These are phyloP conservation scores for Agrotis ipsilon DNA, from an alignment of 2,888 invertebrate genomes.

Conservation along the genomic window DNA sequence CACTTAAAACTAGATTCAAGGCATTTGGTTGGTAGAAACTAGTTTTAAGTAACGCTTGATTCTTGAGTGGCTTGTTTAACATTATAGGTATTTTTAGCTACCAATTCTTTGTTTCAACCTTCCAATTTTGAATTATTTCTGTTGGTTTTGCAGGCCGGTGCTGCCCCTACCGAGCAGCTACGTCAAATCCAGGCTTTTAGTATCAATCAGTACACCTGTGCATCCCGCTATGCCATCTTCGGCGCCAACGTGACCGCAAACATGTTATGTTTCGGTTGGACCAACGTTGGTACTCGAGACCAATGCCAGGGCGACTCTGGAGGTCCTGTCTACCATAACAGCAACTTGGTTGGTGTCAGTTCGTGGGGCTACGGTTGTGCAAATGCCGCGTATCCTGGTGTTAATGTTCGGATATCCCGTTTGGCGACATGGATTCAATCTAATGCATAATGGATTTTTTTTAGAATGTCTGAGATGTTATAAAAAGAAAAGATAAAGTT, in stretches of 20 bases:
- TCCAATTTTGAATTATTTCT: neutral
- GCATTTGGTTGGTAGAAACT: too few relatives aligned
- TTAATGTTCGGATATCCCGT: slow-evolving; percentile 73
- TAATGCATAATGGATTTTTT: slow-evolving; percentile 52
- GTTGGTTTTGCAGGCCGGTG: slow-evolving; percentile 26
- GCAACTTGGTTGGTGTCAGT: slow-evolving; percentile 68
- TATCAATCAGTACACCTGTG: slow-evolving; percentile 70
- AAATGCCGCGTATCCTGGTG: slow-evolving; percentile 66
- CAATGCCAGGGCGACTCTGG: slow-evolving; percentile 78
- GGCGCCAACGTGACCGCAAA: slow-evolving; percentile 69
- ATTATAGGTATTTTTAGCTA: neutral
- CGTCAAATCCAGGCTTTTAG: slow-evolving; percentile 73
- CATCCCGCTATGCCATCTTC: slow-evolving; percentile 43
- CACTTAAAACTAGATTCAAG: too few relatives aligned
- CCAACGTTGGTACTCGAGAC: slow-evolving; percentile 72
- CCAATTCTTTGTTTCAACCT: neutral
- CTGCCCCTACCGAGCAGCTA: slow-evolving; percentile 62
- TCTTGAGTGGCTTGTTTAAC: too few relatives aligned
- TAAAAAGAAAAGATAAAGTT: neutral
- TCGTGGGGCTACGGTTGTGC: slow-evolving; percentile 72
- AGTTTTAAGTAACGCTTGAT: too few relatives aligned
- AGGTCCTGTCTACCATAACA: slow-evolving; percentile 75
- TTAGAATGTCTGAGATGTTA: neutral
- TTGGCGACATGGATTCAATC: slow-evolving; percentile 72
- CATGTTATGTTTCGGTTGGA: slow-evolving; percentile 79